These are phyloP conservation scores for Protaetia brevitarsis DNA, from an alignment of 1,140 invertebrate species.

Conservation along the genomic window DNA sequence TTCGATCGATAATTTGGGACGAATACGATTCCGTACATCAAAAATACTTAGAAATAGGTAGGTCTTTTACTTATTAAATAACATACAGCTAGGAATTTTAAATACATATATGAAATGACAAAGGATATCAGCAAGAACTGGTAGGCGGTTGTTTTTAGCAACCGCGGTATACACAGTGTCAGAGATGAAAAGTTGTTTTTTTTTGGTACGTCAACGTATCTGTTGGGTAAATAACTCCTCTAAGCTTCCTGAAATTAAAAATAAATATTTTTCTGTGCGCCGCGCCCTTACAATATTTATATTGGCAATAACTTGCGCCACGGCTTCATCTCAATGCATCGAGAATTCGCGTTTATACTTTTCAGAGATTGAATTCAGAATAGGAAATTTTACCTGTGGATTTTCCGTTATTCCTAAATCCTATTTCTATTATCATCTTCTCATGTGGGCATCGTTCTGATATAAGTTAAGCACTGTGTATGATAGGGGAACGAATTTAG, in stretches of 20 bases:
- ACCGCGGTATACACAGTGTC: no score
- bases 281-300: not conserved
- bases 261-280: not conserved
- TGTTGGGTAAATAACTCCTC: not conserved
- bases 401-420: no score
- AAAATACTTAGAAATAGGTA: conserved; percentile 90
- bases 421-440: no score
- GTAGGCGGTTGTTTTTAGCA: no score
- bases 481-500: no score
- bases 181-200: not conserved
- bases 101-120: no score
- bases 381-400: not conserved
- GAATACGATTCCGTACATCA: conserved; percentile 87
- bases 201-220: not conserved
- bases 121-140: no score
- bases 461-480: no score
- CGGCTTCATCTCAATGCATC: not conserved
- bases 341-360: not conserved
- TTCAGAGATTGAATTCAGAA: not conserved
- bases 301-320: not conserved
- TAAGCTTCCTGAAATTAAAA: not conserved
- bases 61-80: no score
- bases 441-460: no score
- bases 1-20: conserved; percentile 82
- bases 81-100: no score